Percentiles rank a stretch among this genome's conserved stretches.
phyloP scores from a whole-genome alignment of 2,113 vertebrate genomes.

The Monopterus albus region DNA sequence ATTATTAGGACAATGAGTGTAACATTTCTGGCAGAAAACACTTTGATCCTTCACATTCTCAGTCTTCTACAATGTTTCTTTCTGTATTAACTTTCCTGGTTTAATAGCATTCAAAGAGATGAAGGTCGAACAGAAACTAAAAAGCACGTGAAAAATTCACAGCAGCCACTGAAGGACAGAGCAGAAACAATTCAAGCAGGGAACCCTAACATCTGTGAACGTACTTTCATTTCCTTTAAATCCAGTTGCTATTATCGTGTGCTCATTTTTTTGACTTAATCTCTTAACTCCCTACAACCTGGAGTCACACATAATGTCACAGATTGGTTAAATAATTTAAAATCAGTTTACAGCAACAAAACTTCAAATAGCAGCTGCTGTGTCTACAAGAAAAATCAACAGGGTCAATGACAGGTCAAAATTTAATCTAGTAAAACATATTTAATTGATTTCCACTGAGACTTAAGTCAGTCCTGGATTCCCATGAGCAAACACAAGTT shows the following conservation, averaged over 20 bases:
- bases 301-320: conserved; percentile 28
- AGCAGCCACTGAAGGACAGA: conserved; percentile 32
- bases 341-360: conserved; percentile 14
- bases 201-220: conserved; percentile 21
- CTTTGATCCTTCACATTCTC: conserved; percentile 24
- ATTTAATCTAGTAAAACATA: conserved; percentile 72
- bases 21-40: conserved; percentile 7
- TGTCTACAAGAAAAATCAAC: conserved; percentile 41
- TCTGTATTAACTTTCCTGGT: conserved; percentile 28
- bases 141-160: conserved; percentile 27
- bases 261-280: conserved; percentile 19
- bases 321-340: conserved; percentile 21
- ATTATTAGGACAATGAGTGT: neutral
- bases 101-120: conserved; percentile 37
- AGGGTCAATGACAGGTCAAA: conserved; percentile 70
- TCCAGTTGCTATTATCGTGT: conserved; percentile 11
- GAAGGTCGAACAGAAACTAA: conserved; percentile 50
- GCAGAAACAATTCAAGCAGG: conserved; percentile 31
- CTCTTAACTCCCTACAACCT: conserved; percentile 8
- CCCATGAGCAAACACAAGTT: conserved; percentile 64
- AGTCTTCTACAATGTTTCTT: conserved; percentile 36
- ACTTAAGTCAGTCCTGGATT: conserved; percentile 56
- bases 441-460: conserved; percentile 70
- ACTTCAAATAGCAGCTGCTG: conserved; percentile 39
- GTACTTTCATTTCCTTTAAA: conserved; percentile 54